Evolutionary conservation across 2,797 vertebrate species (phyloP).

Genomic region (Myoxocephalus aenaeus): DNA sequence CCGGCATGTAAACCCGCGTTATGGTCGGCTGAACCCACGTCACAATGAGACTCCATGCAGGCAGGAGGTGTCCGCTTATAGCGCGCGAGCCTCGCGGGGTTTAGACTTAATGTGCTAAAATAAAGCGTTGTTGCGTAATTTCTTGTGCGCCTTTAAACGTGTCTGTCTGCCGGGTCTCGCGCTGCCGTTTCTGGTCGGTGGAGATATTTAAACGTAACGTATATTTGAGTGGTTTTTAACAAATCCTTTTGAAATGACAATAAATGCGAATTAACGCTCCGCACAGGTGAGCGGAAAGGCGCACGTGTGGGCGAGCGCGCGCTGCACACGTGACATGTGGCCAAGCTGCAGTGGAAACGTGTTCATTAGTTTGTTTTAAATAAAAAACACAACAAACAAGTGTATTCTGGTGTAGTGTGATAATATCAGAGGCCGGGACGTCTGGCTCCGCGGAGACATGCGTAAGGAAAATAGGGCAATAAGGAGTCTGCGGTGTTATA

Average conservation of each 20-base stretch:
- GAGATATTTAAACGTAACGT: neutral
- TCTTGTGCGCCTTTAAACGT: conserved; percentile 13
- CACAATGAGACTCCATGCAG: neutral
- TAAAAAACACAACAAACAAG: neutral
- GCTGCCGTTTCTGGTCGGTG: neutral
- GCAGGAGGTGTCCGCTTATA: neutral
- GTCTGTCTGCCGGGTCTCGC: neutral
- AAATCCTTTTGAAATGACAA: neutral
- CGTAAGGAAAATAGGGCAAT: too few species aligned
- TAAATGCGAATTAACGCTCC: neutral
- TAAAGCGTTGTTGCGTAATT: conserved; percentile 64
- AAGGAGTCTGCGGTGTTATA: neutral
- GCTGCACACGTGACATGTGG: neutral
- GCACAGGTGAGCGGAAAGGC: conserved; percentile 49
- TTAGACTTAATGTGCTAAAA: conserved; percentile 62
- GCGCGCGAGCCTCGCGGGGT: conserved; percentile 15
- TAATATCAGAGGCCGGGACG: neutral
- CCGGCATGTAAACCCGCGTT: neutral
- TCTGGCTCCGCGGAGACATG: neutral
- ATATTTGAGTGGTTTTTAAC: neutral
- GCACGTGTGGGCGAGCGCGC: conserved; percentile 11
- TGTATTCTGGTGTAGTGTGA: neutral
- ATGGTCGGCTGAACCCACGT: neutral
- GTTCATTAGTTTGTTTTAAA: neutral
- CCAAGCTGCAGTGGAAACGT: neutral